These are phyloP conservation scores for Cydia strobilella DNA, from an alignment of 1,140 invertebrate species.

Conservation along the genomic window DNA sequence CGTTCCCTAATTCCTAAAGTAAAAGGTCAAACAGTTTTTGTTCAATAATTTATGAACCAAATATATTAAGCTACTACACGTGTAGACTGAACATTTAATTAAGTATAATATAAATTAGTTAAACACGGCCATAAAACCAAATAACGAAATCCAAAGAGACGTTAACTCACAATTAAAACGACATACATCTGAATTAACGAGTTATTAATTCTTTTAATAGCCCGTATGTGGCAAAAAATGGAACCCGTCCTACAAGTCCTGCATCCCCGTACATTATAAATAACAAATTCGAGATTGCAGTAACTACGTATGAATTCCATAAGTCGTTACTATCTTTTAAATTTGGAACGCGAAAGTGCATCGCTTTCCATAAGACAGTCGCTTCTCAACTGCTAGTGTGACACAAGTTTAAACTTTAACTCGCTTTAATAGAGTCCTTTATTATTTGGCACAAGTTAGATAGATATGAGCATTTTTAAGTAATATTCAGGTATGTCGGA, in stretches of 20 bases:
- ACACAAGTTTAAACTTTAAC: not conserved
- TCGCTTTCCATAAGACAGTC: not conserved
- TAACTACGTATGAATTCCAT: not conserved
- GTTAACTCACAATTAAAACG: conserved; percentile 3
- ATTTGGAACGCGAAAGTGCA: not conserved
- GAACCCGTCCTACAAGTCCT: not conserved
- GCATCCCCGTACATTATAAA: not conserved
- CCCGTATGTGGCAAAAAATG: conserved; percentile 7
- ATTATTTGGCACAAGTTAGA: not conserved
- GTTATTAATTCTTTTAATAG: conserved; percentile 7
- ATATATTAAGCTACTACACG: not conserved
- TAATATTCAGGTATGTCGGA: not conserved
- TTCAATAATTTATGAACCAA: not conserved
- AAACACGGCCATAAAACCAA: conserved; percentile 4
- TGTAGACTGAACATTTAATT: not conserved
- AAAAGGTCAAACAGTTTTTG: not conserved
- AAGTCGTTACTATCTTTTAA: not conserved
- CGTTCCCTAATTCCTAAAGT: not conserved
- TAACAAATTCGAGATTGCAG: not conserved
- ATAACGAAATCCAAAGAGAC: conserved; percentile 1
- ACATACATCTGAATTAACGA: not conserved
- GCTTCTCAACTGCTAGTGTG: not conserved
- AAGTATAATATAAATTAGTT: conserved; percentile 9
- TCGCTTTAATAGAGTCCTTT: not conserved
- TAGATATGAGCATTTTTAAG: not conserved